Conservation (phyloP, 1,140 invertebrate genomes). For the Dendroctonus ponderosae region DNA sequence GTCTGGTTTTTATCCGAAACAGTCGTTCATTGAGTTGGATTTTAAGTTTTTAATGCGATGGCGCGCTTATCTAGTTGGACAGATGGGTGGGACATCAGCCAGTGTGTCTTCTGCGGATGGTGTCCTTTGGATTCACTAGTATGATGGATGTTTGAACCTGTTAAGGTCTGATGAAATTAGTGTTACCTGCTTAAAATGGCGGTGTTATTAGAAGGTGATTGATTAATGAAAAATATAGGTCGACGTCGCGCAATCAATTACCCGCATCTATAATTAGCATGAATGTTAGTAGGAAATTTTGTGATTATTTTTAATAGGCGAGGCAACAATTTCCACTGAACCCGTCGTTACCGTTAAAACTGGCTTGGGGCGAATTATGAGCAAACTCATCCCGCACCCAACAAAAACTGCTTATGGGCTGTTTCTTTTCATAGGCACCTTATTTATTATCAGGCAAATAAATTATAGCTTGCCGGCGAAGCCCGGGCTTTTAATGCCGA, state of each 20-base stretch:
- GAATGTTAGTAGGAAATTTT: slow-evolving; percentile 22
- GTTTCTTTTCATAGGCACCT: slow-evolving; percentile 17
- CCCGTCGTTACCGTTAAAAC: slow-evolving; percentile 24
- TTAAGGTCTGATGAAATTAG: too few species aligned
- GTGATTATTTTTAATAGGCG: slow-evolving; percentile 16
- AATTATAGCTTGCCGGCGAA: slow-evolving; percentile 22
- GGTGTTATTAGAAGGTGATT: too few species aligned
- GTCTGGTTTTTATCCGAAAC: too few species aligned
- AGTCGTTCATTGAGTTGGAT: too few species aligned
- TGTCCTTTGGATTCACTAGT: too few species aligned
- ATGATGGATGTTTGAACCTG: too few species aligned
- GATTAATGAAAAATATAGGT: slow-evolving; percentile 7
- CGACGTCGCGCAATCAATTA: neutral
- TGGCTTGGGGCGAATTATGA: slow-evolving; percentile 18
- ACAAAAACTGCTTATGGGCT: slow-evolving; percentile 19
- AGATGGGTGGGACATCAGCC: too few species aligned
- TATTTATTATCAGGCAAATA: slow-evolving; percentile 28
- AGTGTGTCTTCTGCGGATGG: too few species aligned
- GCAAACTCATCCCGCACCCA: slow-evolving; percentile 15
- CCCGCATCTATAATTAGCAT: slow-evolving; percentile 17
- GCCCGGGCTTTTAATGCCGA: slow-evolving; percentile 18
- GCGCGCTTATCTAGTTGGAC: too few species aligned
- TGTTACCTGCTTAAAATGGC: too few species aligned
- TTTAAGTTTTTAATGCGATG: too few species aligned
- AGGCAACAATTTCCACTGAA: slow-evolving; percentile 18